Evolutionary conservation across 2,113 vertebrate species (phyloP).

Genomic region (Hyaena hyaena): DNA sequence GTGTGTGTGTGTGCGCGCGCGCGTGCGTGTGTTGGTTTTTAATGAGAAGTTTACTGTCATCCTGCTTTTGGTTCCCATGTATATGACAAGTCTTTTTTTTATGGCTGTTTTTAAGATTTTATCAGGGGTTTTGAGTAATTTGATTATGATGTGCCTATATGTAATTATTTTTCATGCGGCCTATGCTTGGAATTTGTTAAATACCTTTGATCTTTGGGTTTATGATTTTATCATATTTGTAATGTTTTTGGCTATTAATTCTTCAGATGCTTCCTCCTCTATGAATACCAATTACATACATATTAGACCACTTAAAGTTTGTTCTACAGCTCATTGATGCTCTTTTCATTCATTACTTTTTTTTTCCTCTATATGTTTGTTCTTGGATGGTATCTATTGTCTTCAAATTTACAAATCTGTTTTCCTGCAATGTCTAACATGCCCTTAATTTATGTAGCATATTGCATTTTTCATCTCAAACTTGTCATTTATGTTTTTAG

Average conservation of each 20-base stretch:
- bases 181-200: neutral
- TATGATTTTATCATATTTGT: neutral
- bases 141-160: neutral
- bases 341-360: neutral
- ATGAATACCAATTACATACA: neutral
- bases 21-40: neutral
- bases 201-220: neutral
- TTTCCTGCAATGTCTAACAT: neutral
- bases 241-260: neutral
- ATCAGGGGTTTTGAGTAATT: neutral
- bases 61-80: neutral
- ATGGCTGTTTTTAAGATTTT: neutral
- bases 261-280: neutral
- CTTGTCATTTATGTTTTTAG: neutral
- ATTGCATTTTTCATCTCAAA: constrained; percentile 5
- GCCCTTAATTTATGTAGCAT: neutral
- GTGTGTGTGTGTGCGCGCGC: no score
- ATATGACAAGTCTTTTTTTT: neutral
- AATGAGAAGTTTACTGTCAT: neutral
- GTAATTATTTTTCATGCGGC: neutral
- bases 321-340: neutral
- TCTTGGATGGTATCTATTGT: neutral
- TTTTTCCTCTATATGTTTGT: neutral
- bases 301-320: neutral
- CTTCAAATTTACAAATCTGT: neutral